Evolutionary conservation across 2,797 vertebrate genomes (phyloP), one percentile per base, ranked within the genome.

Genomic region (Rachycentron canadum): DNA sequence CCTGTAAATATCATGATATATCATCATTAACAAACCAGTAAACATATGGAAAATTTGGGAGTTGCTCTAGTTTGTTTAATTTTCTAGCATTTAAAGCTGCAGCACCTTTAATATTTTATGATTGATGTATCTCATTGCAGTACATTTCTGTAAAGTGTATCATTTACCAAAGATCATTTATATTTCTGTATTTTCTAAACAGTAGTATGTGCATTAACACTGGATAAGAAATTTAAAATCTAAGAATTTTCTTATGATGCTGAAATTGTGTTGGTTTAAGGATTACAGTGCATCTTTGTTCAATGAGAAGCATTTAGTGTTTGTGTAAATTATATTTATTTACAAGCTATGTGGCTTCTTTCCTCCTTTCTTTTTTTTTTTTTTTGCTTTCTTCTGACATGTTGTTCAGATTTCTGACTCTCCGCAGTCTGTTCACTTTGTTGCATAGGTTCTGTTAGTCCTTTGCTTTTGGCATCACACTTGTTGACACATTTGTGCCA

Each of bases 201-300:
- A 86, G 69, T 73, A 75, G 59, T 79, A 80, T 69, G 89, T 93
- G 92, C 93, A 92, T 94, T 91, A 93, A 95, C 95, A 96, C 95
- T 96, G 95, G 95, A 96, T 83, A 84, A 86, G 77, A 85, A 78
- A 88, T 73, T 61, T 66, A 67, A 78, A 58, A 83, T 76, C 28
- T 25, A 47, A 71, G 69, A 69, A 52, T 80, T 79, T 86, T 55
- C 71, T 66, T 26, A 25, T 56, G 76, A 79, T 82, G 82, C 79
- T 69, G 82, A 90, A 80, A 79, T 78, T 86, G 75, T 78, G 60
- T 81, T 84, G 61, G 53, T 82, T 60, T 41, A 11, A 67, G 77
- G 62, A 71, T 77, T 26, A 62, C 34, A 7, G 36, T 61, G 78
- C 71, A 47, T 83, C 73, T 69, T 72, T 62, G 28, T 67, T 80